Conservation (phyloP, 2,113 vertebrate species). For the Anolis carolinensis region DNA sequence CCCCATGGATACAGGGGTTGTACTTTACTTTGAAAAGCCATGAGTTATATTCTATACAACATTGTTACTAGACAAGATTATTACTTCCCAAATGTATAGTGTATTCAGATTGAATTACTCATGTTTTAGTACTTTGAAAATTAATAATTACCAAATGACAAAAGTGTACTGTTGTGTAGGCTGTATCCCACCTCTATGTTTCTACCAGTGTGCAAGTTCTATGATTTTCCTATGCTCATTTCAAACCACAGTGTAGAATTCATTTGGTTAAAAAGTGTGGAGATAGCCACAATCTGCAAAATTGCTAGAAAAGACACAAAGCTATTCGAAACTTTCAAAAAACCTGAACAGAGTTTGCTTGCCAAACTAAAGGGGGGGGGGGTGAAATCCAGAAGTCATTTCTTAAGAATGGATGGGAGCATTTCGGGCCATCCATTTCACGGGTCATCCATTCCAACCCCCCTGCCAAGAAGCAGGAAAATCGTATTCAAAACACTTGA, state of each 20-base stretch:
- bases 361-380: background rate
- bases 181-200: background rate
- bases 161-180: background rate
- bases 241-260: no score
- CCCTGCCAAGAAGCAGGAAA: no score
- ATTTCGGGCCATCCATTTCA: no score
- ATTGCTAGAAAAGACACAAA: background rate
- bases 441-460: no score
- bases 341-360: background rate
- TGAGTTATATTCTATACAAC: background rate
- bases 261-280: background rate
- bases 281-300: background rate
- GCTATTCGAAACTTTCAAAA: background rate
- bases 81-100: background rate
- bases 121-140: no score
- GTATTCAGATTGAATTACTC: background rate
- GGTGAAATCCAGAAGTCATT: background rate
- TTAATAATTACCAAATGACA: background rate
- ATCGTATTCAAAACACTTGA: no score
- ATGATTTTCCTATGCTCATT: background rate
- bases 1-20: no score
- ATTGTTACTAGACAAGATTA: no score
- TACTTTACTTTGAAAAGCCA: background rate
- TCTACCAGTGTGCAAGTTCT: background rate
- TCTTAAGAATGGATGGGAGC: background rate